phyloP scores from a whole-genome alignment of 2,888 invertebrate species.

The Ectropis crepuscularia region DNA sequence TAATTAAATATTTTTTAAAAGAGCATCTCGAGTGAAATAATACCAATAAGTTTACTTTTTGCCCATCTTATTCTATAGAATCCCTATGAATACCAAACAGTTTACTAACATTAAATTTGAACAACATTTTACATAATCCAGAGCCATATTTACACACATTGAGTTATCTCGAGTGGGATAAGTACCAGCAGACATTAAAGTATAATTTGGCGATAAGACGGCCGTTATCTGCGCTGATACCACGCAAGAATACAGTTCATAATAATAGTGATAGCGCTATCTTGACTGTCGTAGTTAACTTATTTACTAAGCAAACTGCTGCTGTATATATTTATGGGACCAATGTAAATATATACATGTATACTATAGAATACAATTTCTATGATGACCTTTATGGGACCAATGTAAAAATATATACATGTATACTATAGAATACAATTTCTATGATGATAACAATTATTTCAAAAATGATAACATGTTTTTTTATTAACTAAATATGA shows the following conservation, averaged over 20 bases:
- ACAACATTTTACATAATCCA: conserved; percentile 1
- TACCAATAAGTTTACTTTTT: no score
- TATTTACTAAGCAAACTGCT: neutral
- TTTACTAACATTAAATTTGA: neutral
- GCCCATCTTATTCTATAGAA: no score
- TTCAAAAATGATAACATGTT: no score
- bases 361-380: neutral
- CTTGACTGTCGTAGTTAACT: conserved; percentile 5
- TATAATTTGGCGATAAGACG: conserved; percentile 39
- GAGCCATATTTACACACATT: conserved; percentile 14
- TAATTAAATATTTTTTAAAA: no score
- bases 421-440: neutral
- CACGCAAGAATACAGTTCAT: conserved; percentile 25
- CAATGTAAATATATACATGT: neutral
- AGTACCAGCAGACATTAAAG: conserved; percentile 41
- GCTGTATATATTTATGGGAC: neutral
- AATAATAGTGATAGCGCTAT: conserved; percentile 27
- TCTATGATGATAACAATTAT: no score
- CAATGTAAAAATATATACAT: neutral
- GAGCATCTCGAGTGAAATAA: no score
- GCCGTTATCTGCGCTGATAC: conserved; percentile 36
- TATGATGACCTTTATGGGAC: no score
- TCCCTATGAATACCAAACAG: no score
- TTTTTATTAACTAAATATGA: no score
- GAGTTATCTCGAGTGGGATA: conserved; percentile 34